phyloP scores from a whole-genome alignment of 2,797 vertebrate species.

The Enteromius unitaeniatus region DNA sequence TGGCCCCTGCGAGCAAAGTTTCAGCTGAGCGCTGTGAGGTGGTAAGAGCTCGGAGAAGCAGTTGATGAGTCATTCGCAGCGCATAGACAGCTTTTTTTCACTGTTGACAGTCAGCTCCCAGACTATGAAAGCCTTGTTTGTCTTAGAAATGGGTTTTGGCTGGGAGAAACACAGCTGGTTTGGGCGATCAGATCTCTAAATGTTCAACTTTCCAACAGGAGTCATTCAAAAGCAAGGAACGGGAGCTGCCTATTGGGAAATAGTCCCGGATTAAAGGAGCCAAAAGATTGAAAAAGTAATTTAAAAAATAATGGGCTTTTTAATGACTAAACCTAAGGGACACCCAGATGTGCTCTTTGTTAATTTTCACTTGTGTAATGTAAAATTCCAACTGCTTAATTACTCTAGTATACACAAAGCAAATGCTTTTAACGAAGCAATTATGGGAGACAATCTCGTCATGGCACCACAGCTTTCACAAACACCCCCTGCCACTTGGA shows the following conservation, averaged over 20 bases:
- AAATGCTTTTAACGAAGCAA: slow-evolving; percentile 86
- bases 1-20: slow-evolving; percentile 20
- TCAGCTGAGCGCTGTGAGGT: slow-evolving; percentile 44
- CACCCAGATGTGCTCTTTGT: slow-evolving; percentile 89
- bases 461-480: slow-evolving; percentile 68
- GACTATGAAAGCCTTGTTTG: slow-evolving; percentile 63
- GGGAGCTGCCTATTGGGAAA: slow-evolving; percentile 84
- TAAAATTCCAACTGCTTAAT: slow-evolving; percentile 90
- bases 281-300: slow-evolving; percentile 90
- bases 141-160: slow-evolving; percentile 72
- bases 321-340: slow-evolving; percentile 90
- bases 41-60: slow-evolving; percentile 30
- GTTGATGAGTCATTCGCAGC: slow-evolving; percentile 55
- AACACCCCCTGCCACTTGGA: slow-evolving; percentile 67
- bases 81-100: slow-evolving; percentile 53
- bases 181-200: slow-evolving; percentile 75
- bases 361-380: slow-evolving; percentile 90
- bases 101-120: slow-evolving; percentile 63
- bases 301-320: slow-evolving; percentile 92
- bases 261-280: slow-evolving; percentile 86
- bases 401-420: slow-evolving; percentile 86
- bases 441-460: slow-evolving; percentile 72
- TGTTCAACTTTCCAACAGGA: slow-evolving; percentile 85
- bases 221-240: slow-evolving; percentile 81
- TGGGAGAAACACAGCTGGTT: slow-evolving; percentile 65